phyloP scores from a whole-genome alignment of 2,113 vertebrate species.

The Fulica atra region DNA sequence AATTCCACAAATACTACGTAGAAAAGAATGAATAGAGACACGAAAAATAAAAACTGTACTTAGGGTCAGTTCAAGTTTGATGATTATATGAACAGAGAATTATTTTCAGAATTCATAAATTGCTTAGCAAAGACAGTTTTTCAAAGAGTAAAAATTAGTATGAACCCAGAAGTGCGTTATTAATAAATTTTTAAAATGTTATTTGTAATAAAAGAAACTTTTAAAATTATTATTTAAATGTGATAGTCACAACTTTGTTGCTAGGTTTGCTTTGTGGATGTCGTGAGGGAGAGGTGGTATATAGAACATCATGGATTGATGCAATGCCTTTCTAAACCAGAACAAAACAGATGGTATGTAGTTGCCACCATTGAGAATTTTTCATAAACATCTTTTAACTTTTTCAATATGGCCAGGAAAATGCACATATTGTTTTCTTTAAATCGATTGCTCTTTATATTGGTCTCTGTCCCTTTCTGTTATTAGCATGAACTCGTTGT shows the following conservation, averaged over 20 bases:
- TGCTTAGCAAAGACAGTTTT: neutral
- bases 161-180: neutral
- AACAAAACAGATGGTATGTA: slow-evolving; percentile 38
- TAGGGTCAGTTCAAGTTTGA: neutral
- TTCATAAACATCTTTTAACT: neutral
- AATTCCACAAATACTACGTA: slow-evolving; percentile 86
- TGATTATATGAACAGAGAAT: neutral
- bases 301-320: neutral
- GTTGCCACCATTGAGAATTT: neutral
- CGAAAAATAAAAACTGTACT: slow-evolving; percentile 16
- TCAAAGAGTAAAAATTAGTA: neutral
- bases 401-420: slow-evolving; percentile 9
- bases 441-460: neutral
- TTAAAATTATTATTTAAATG: neutral
- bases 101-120: slow-evolving; percentile 24
- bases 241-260: neutral
- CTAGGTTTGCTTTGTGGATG: slow-evolving; percentile 22
- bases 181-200: neutral
- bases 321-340: slow-evolving; percentile 26
- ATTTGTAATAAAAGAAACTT: neutral
- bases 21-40: slow-evolving; percentile 57
- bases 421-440: neutral
- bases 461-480: neutral
- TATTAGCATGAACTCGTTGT: neutral
- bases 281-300: neutral